Percentiles rank a stretch among this genome's conserved stretches.
Conservation (phyloP, 2,797 vertebrate genomes). For the Dryobates pubescens region DNA sequence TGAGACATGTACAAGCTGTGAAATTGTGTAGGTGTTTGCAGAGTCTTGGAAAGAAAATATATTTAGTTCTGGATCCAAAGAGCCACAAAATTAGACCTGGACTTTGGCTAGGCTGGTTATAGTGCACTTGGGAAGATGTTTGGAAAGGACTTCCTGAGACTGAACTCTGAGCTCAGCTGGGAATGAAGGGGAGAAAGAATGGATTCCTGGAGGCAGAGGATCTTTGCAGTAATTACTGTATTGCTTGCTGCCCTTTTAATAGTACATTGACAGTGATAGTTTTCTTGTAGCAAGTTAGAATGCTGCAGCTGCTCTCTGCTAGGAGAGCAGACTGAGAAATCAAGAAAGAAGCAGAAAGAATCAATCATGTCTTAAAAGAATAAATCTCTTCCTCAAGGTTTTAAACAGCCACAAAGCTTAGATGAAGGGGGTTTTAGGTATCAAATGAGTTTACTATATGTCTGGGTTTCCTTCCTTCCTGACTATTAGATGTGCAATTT, state of each 20-base stretch:
- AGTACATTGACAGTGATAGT: neutral
- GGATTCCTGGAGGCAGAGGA: constrained; percentile 7
- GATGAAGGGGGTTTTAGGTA: neutral
- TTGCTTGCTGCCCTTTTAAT: constrained; percentile 6
- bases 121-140: neutral
- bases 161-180: neutral
- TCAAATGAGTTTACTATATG: neutral
- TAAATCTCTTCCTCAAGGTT: neutral
- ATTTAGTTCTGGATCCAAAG: constrained; percentile 13
- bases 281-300: neutral
- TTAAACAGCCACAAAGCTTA: neutral
- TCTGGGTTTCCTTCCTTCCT: neutral
- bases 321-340: neutral
- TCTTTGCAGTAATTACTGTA: neutral
- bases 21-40: constrained; percentile 18
- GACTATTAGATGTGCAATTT: neutral
- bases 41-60: neutral
- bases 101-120: neutral
- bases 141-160: neutral
- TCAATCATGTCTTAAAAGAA: neutral
- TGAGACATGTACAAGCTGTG: neutral
- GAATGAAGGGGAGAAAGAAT: neutral
- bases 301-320: neutral
- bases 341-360: neutral
- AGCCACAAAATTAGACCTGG: neutral